Base-by-base conservation (phyloP, 2,888 invertebrate genomes). In the Sphecodes monilicornis region DNA sequence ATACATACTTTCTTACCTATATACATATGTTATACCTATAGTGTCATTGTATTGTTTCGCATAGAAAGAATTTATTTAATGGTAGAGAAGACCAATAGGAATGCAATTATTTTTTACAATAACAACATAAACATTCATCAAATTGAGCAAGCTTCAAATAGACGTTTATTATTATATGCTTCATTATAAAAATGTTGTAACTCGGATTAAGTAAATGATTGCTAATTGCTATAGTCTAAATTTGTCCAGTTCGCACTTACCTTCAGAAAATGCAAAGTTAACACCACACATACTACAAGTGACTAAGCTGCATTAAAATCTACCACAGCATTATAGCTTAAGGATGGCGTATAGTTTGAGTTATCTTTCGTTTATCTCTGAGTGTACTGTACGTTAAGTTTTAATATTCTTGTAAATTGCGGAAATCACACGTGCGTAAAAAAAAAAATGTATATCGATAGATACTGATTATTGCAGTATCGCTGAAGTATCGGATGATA, bases 231-330 rank as follows among this genome's bases (percentile, higher is more conserved):
- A 41, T 43, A 69, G 16, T 26, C 13, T 69, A 41, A 41, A 69
- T 41, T 39, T 18, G 16, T 26, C 11, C 5, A 43, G 36, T 60
- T 60, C 22, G 6, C 68, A 75, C 78, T 85, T 43, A 73, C 75
- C 32, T 57, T 75, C 39, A n/a, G 32, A 0, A 80, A 85, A 80
- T 78, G 1, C 46, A 32, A 22, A 60, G 0, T 74, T 79, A 74
- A 83, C 36, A 69, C 16, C 72, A 78, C 13, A 0, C 26, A 22
- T 13, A 39, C 54, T n/a, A 13, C 13, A 6, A 8, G 16, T 8
- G n/a, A n/a, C 39, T 13, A 32, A 46, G 4, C 54, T 72, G 2
- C 32, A n/a, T 8, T 36, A n/a, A 2, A 72, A 46, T 46, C 46
- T 68, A 46, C 4, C 41, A 43, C 10, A 22, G 18, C 39, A 29